A percentile compares a stretch with the other conserved stretches of the same genome.
Conservation (phyloP, 2,888 invertebrate species). For the Luffia ferchaultella region DNA sequence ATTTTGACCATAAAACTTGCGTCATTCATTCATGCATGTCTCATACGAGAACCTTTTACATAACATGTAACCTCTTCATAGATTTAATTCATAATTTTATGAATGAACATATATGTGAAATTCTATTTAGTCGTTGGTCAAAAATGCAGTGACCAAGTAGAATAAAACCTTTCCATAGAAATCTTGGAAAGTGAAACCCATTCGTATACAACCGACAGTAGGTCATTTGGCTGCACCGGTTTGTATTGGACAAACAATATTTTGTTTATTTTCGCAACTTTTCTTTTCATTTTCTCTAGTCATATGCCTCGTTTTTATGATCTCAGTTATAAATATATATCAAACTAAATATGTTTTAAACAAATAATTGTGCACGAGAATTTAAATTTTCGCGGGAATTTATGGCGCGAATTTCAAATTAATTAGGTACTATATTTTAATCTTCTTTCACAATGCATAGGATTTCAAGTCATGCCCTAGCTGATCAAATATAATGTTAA, state of each 20-base stretch:
- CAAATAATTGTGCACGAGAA: not conserved
- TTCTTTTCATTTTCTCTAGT: no score
- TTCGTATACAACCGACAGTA: slow-evolving; percentile 41
- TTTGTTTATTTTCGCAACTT: slow-evolving; percentile 19
- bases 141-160: slow-evolving; percentile 9
- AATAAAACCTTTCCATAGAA: slow-evolving; percentile 29
- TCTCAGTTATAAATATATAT: not conserved
- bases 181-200: slow-evolving; percentile 56
- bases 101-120: slow-evolving; percentile 12
- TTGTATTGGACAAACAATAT: slow-evolving; percentile 28
- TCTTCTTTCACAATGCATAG: not conserved
- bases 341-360: not conserved
- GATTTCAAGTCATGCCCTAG: no score
- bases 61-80: slow-evolving; percentile 37
- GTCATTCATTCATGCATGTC: slow-evolving; percentile 12
- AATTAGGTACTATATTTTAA: not conserved
- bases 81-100: slow-evolving; percentile 27
- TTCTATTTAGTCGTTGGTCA: slow-evolving; percentile 4
- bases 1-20: not conserved
- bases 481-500: no score
- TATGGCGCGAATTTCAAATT: not conserved
- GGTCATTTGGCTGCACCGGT: slow-evolving; percentile 46
- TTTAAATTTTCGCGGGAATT: not conserved
- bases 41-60: slow-evolving; percentile 27
- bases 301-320: not conserved